phyloP scores from a whole-genome alignment of 2,113 vertebrate genomes.

The Oryzias javanicus region DNA sequence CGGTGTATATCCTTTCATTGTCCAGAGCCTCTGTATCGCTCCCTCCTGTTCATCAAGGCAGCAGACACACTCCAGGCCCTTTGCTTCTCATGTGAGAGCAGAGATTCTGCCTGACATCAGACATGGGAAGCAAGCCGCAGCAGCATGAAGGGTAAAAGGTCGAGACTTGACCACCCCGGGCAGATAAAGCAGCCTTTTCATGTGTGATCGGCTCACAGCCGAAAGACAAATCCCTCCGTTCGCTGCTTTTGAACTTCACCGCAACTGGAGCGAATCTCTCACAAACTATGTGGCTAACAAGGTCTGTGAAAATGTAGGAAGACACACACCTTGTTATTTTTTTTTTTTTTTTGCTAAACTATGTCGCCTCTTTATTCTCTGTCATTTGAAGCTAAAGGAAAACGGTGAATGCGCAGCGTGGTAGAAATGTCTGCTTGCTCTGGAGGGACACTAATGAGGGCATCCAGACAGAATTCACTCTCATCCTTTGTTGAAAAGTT shows the following conservation, averaged over 20 bases:
- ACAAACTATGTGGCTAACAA: conserved; percentile 34
- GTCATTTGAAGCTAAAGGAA: conserved; percentile 16
- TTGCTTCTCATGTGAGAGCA: conserved; percentile 49
- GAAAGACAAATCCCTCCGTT: conserved; percentile 58
- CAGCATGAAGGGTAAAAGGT: conserved; percentile 72
- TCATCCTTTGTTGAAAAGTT: conserved; percentile 15
- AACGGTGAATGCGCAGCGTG: conserved; percentile 14
- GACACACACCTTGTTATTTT: conserved; percentile 30
- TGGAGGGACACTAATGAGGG: conserved; percentile 34
- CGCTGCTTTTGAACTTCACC: conserved; percentile 65
- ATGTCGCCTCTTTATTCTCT: conserved; percentile 7
- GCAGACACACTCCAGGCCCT: conserved; percentile 66
- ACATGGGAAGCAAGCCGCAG: conserved; percentile 61
- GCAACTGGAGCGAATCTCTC: conserved; percentile 27
- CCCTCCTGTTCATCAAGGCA: conserved; percentile 37
- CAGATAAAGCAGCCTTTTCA: conserved; percentile 76
- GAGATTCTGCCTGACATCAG: conserved; percentile 66
- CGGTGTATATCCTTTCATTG: conserved; percentile 48
- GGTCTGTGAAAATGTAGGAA: conserved; percentile 2
- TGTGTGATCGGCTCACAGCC: conserved; percentile 62
- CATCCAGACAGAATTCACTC: conserved; percentile 38
- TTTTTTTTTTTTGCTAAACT: conserved; percentile 12
- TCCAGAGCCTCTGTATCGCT: conserved; percentile 39
- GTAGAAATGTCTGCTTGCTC: conserved; percentile 13
- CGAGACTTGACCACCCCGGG: conserved; percentile 58